A percentile compares a stretch with the other conserved stretches of the same genome.
phyloP scores from a whole-genome alignment of 1,140 invertebrate species.

The Mycetomoellerius zeteki region DNA sequence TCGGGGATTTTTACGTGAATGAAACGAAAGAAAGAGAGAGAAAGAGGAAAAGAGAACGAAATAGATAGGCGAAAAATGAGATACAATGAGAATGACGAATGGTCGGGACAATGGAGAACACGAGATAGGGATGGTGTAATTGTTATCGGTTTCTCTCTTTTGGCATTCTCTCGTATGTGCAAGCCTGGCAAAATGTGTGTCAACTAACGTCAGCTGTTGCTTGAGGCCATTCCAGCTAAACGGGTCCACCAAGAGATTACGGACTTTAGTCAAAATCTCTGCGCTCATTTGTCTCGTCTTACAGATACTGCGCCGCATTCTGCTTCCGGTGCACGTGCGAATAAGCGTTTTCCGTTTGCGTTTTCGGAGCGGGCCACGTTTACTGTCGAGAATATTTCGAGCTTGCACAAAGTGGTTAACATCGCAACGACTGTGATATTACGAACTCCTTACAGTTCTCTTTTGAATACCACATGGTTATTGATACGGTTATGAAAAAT shows the following conservation, averaged over 20 bases:
- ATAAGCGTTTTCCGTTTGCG: constrained; percentile 23
- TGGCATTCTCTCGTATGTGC: constrained; percentile 63
- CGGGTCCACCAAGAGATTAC: constrained; percentile 73
- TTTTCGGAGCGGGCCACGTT: not conserved
- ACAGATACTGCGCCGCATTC: constrained; percentile 40
- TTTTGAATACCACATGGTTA: not conserved
- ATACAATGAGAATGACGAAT: constrained; percentile 52
- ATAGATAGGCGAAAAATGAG: constrained; percentile 20
- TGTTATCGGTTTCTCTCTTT: constrained; percentile 73
- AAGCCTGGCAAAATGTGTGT: constrained; percentile 74
- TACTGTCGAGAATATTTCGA: not conserved
- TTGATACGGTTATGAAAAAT: not conserved
- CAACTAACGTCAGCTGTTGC: constrained; percentile 86
- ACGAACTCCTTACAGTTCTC: not conserved
- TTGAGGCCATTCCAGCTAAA: constrained; percentile 86
- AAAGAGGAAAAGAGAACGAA: not conserved
- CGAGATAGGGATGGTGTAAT: constrained; percentile 71
- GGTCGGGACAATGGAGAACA: constrained; percentile 58
- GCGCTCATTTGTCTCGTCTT: constrained; percentile 51
- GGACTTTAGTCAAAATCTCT: constrained; percentile 73
- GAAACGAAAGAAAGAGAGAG: constrained; percentile 7
- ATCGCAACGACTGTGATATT: not conserved
- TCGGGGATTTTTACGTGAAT: constrained; percentile 52
- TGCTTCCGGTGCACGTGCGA: constrained; percentile 55
- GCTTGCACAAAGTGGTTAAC: not conserved